Conservation (phyloP, 2,113 vertebrate genomes). For the Promerops cafer region DNA sequence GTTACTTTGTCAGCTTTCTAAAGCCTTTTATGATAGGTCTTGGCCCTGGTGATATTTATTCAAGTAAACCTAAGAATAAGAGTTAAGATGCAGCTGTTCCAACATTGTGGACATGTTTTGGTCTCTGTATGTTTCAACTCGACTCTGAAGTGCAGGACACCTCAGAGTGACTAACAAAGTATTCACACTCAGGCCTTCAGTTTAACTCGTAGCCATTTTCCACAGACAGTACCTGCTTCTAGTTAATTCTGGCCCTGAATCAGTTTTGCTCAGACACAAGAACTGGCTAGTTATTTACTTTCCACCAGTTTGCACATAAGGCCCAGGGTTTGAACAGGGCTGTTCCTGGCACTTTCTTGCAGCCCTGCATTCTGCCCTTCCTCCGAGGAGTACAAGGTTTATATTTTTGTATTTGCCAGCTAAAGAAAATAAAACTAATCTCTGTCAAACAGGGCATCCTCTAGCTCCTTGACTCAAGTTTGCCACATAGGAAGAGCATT, state of each 20-base stretch:
- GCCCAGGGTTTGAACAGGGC: not conserved
- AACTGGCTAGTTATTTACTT: not conserved
- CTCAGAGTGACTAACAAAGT: not conserved
- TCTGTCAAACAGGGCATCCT: not conserved
- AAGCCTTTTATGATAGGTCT: slow-evolving; percentile 65
- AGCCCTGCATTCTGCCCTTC: not conserved
- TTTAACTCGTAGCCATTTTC: not conserved
- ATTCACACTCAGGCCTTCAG: not conserved
- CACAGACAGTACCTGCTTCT: not conserved
- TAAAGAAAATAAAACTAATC: not conserved
- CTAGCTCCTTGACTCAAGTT: not conserved
- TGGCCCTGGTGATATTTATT: slow-evolving; percentile 60
- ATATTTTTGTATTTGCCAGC: not conserved
- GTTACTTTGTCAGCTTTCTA: slow-evolving; percentile 65
- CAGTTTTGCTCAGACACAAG: not conserved
- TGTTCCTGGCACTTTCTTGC: not conserved
- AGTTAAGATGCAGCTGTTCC: slow-evolving; percentile 65
- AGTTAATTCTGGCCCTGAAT: not conserved
- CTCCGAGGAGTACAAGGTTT: not conserved
- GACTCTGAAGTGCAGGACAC: not conserved
- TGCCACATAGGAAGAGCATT: not conserved
- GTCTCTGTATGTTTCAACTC: not conserved
- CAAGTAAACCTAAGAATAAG: slow-evolving; percentile 51
- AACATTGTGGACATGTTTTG: slow-evolving; percentile 45
- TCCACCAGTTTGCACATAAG: not conserved